Base-by-base conservation (phyloP, 2,888 invertebrate genomes). In the Hylaea fasciaria region DNA sequence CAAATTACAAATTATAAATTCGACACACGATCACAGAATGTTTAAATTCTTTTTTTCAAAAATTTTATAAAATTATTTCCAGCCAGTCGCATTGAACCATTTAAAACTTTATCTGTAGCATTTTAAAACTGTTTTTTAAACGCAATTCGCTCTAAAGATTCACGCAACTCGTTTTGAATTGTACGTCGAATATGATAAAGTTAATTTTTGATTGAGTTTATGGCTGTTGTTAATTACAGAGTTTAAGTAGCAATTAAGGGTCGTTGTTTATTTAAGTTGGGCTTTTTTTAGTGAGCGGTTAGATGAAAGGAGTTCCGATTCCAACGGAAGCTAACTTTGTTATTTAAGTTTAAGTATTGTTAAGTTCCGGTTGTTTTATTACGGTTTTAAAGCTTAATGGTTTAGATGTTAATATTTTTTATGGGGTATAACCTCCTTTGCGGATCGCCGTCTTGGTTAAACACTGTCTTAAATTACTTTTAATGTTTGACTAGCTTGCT, bases 221-320 rank as follows among this genome's bases (percentile, higher is more conserved):
- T 59, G 61, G 65, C 57, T 62, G 55, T 13, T 32, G 32, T 66
- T 66, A 68, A 67, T 70, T 67, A 64, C 56, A 63, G 65, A 71
- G 67, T 70, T 59, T 70, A 67, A 72, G 65, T 66, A 66, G 70
- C 66, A 68, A 73, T 76, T 73, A 74, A 70, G 62, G 65, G 61
- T 64, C 59, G 55, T 65, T 72, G 74, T 74, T 74, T 75, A 70
- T 74, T 72, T 71, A 64, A 57, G 64, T 66, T 57, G 63, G 55
- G 59, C 68, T 70, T 32, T 32, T 70, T 68, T 72, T 57, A 56
- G 43, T 41, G 29, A 43, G 64, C 64, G 64, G 62, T 45, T 39
- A 41, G 60, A 61, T 69, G 55, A 68, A 65, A 67, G 62, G 22
- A 37, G 56, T 48, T 55, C 51, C 49, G 66, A 57, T 68, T 62